phyloP scores from a whole-genome alignment of 2,888 invertebrate genomes.

The Enchytraeus crypticus region DNA sequence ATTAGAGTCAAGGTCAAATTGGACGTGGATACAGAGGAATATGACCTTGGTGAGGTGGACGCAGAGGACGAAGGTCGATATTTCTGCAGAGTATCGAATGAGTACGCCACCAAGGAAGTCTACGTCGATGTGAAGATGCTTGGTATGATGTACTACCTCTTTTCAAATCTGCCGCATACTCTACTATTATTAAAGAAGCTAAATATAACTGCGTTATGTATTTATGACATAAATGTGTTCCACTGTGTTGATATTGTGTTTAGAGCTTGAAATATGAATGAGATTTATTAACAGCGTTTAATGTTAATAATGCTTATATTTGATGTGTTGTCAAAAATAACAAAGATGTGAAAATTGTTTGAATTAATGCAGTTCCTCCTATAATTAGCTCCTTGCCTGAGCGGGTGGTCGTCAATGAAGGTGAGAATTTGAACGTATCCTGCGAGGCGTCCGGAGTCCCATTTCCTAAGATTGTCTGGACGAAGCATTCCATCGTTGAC shows the following conservation, averaged over 20 bases:
- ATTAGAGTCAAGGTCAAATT: background rate
- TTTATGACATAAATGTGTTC: no score
- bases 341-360: no score
- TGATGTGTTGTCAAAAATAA: no score
- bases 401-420: constrained; percentile 1
- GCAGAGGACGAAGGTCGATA: constrained; percentile 16
- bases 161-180: no score
- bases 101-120: constrained; percentile 9
- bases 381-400: background rate
- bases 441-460: constrained; percentile 10
- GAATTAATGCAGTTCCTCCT: constrained; percentile 13
- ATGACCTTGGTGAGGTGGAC: background rate
- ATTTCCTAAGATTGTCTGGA: constrained; percentile 9
- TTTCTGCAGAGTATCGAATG: constrained; percentile 18
- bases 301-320: no score
- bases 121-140: constrained; percentile 15
- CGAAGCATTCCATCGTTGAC: background rate
- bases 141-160: background rate
- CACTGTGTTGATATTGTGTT: no score
- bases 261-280: no score
- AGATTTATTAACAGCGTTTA: no score
- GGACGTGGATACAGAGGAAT: background rate
- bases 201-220: no score
- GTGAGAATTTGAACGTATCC: background rate
- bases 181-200: no score